Percentiles rank a stretch among this genome's conserved stretches.
phyloP scores from a whole-genome alignment of 2,113 vertebrate genomes.

The Xiphorhynchus elegans region DNA sequence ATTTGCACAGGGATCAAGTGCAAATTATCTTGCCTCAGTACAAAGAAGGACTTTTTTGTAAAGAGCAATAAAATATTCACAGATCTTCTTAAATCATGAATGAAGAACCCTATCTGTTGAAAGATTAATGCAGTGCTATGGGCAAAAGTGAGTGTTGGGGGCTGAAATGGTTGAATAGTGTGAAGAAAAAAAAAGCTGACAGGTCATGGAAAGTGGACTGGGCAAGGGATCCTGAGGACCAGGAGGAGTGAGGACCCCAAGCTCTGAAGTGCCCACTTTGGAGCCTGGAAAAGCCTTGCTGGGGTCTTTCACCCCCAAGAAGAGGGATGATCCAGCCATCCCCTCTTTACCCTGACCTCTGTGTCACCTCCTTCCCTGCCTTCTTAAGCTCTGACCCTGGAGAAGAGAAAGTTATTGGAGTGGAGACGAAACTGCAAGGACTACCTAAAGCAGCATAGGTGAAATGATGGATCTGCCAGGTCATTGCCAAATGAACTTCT shows the following conservation, averaged over 20 bases:
- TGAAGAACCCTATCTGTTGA: background rate
- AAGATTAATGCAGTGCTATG: background rate
- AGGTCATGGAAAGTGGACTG: background rate
- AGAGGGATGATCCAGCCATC: background rate
- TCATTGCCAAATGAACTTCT: background rate
- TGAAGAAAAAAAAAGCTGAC: background rate
- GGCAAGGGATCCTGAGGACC: background rate
- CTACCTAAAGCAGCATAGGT: background rate
- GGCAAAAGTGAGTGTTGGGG: background rate
- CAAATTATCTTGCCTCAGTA: background rate
- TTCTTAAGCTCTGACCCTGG: background rate
- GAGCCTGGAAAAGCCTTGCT: background rate
- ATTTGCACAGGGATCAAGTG: background rate
- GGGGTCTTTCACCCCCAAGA: background rate
- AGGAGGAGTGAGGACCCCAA: accelerated
- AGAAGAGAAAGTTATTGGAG: background rate
- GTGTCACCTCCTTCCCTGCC: background rate
- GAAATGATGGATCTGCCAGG: background rate
- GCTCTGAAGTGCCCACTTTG: background rate
- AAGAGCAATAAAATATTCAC: background rate
- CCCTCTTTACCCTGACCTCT: background rate
- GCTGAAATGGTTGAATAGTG: background rate
- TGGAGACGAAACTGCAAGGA: background rate
- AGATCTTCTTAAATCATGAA: background rate
- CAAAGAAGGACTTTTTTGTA: background rate